A percentile compares a stretch with the other conserved stretches of the same genome.
Evolutionary conservation across 1,140 invertebrate species (phyloP).

Genomic region (Drosophila auraria): DNA sequence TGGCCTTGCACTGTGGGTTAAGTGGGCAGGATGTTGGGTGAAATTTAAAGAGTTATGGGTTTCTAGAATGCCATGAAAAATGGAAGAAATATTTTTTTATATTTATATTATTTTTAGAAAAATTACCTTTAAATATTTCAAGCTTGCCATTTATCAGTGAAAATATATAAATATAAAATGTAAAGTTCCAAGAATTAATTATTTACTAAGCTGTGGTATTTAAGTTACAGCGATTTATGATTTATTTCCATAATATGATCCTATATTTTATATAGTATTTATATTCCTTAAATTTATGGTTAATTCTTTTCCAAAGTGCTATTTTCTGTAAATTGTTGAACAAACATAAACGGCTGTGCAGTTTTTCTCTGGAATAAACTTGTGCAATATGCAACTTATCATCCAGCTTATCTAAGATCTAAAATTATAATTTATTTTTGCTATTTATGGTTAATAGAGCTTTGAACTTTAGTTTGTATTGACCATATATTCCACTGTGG

Average conservation of each 20-base stretch:
- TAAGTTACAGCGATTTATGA: no score
- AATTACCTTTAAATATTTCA: no score
- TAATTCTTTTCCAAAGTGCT: no score
- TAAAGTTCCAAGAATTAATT: no score
- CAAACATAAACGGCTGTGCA: background rate
- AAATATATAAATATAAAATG: no score
- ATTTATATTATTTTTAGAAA: background rate
- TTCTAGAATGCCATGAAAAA: background rate
- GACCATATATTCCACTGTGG: slow-evolving; percentile 22
- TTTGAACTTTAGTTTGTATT: background rate
- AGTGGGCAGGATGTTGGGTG: background rate
- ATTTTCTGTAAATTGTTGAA: background rate
- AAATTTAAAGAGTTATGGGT: background rate
- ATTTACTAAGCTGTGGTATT: no score
- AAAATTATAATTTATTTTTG: background rate
- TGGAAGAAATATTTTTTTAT: background rate
- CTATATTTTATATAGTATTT: background rate
- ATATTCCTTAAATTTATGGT: background rate
- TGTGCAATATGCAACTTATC: no score
- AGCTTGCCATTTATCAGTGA: no score
- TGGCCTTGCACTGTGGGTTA: slow-evolving; percentile 22
- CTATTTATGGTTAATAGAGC: slow-evolving; percentile 7
- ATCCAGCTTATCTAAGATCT: background rate
- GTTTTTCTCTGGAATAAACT: background rate
- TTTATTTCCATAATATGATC: no score